phyloP scores from a whole-genome alignment of 2,797 vertebrate species.

The Sebastes dallii region DNA sequence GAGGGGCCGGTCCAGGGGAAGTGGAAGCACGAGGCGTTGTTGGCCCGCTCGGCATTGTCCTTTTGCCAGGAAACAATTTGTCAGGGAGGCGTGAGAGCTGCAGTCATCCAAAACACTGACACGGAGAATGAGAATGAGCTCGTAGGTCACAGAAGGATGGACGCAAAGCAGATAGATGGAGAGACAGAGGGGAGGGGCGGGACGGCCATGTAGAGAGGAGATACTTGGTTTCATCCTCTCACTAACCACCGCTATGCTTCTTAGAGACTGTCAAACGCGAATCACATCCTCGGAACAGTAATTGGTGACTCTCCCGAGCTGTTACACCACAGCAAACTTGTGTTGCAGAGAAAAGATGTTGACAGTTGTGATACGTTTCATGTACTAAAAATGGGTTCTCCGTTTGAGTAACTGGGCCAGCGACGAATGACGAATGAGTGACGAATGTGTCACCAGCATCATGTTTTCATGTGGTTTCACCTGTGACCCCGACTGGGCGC shows the following conservation, averaged over 20 bases:
- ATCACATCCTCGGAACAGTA: constrained; percentile 54
- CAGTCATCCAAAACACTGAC: constrained; percentile 61
- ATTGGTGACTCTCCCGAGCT: constrained; percentile 50
- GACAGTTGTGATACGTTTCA: constrained; percentile 34
- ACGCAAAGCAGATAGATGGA: constrained; percentile 28
- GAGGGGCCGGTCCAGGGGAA: constrained; percentile 45
- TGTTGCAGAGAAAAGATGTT: constrained; percentile 21
- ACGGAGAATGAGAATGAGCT: constrained; percentile 44
- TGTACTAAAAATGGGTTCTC: constrained; percentile 28
- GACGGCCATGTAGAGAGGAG: constrained; percentile 21
- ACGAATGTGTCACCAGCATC: constrained; percentile 44
- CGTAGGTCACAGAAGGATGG: constrained; percentile 27
- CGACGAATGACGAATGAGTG: too few species aligned
- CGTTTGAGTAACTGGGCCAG: constrained; percentile 22
- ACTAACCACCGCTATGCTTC: constrained; percentile 18
- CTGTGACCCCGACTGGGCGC: constrained; percentile 47
- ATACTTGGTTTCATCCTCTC: constrained; percentile 36
- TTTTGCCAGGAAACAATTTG: constrained; percentile 68
- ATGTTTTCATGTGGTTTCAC: constrained; percentile 38
- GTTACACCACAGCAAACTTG: constrained; percentile 33
- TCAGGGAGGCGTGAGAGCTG: constrained; percentile 43
- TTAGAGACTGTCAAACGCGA: constrained; percentile 36
- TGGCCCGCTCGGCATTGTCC: constrained; percentile 34
- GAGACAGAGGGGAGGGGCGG: constrained; percentile 8
- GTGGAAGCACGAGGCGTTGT: constrained; percentile 26